Evolutionary conservation across 2,113 vertebrate species (phyloP).

Genomic region (Abramis brama): DNA sequence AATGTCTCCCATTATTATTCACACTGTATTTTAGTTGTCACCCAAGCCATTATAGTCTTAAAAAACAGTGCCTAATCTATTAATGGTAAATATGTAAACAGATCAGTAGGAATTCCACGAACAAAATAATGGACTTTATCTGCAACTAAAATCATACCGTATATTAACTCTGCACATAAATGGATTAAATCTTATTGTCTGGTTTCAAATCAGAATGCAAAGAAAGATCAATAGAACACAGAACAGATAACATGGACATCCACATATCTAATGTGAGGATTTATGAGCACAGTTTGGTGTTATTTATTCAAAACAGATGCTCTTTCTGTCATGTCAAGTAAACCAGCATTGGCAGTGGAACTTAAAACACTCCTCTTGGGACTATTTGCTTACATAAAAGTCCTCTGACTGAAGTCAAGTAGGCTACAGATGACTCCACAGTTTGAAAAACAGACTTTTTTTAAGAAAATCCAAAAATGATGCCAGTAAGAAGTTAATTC

Average conservation of each 20-base stretch:
- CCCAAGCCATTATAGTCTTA: neutral
- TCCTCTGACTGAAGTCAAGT: conserved; percentile 12
- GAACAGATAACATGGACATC: neutral
- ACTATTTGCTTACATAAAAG: conserved; percentile 16
- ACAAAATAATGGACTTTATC: neutral
- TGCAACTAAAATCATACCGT: too few species aligned
- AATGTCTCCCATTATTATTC: neutral
- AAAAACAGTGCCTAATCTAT: neutral
- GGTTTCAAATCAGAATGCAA: neutral
- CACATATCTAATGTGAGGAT: conserved; percentile 25
- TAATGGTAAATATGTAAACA: neutral
- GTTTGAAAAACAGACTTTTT: neutral
- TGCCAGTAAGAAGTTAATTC: neutral
- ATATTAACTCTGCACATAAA: neutral
- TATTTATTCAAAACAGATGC: conserved; percentile 43
- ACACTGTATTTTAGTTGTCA: neutral
- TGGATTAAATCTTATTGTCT: neutral
- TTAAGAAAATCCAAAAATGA: neutral
- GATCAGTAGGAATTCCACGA: neutral
- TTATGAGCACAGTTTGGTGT: conserved; percentile 22
- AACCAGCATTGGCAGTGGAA: conserved; percentile 22
- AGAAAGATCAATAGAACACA: neutral
- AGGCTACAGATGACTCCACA: neutral
- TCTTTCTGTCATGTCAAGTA: conserved; percentile 39
- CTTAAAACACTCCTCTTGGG: conserved; percentile 26